Evolutionary conservation across 2,888 invertebrate genomes (phyloP), one percentile per base, ranked within the genome.

Genomic region (Trachelus tabidus): DNA sequence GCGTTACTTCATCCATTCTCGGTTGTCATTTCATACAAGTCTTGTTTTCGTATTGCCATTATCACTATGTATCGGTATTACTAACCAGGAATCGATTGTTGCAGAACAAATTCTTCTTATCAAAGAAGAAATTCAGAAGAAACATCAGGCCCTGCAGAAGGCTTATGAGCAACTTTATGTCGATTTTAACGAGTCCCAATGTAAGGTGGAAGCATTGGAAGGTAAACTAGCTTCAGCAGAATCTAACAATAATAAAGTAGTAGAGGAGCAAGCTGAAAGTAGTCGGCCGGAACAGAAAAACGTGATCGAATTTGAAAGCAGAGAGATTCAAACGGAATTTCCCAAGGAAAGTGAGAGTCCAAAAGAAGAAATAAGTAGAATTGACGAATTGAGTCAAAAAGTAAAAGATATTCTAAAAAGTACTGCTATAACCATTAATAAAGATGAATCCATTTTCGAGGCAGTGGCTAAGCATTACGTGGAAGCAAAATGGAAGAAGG

Each of bases 61-160:
- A 56, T 56, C 9, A 23, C 56, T 56, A 56, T 56, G 56, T 56
- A 56, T 56, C 56, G 56, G 56, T 56, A 23, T 56, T 56, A 56
- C 56, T 56, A 56, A 56, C 23, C 56, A 23, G 56, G 23, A 23
- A 56, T 56, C 23, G 56, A 23, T 56, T 75, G 37, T 86, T 88
- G 6, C 83, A 92, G 92, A 92, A 34, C 87, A 91, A 82, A 79
- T 92, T n/a, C 80, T 92, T 77, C 84, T 88, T 0, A 82, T 92
- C 3, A 92, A 92, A 81, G 92, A 92, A 40, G 90, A 92, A 71
- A 88, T 94, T 0, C 93, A 93, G 82, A 92, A 93, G 75, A 93
- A 93, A 81, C 92, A 94, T 77, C 92, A 91, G 77, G 92, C 92
- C 78, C 90, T 94, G 71, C 93, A 93, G 90, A 91, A 91, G 40